Percentiles rank a stretch among this genome's conserved stretches.
Conservation (phyloP, 2,888 invertebrate genomes). For the Yponomeuta evonymella region DNA sequence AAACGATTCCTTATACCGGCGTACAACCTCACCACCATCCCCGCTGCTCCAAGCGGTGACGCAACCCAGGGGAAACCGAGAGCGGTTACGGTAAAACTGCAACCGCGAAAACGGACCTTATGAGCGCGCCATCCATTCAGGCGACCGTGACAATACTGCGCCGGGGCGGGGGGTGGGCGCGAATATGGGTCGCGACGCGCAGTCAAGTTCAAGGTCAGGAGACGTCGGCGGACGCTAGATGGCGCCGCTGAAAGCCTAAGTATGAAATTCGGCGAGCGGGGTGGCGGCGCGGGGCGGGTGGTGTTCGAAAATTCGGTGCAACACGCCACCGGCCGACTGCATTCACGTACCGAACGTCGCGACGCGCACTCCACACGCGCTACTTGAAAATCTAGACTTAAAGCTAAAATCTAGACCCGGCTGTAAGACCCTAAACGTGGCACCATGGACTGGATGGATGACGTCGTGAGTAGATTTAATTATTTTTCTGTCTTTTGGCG, state of each 20-base stretch:
- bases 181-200: conserved; percentile 67
- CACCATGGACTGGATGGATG: conserved; percentile 73
- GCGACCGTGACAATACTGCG: conserved; percentile 55
- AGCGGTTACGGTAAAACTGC: conserved; percentile 40
- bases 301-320: conserved; percentile 73
- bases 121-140: conserved; percentile 47
- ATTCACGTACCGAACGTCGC: conserved; percentile 71
- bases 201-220: conserved; percentile 74
- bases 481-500: neutral
- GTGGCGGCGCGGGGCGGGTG: conserved; percentile 47
- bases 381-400: conserved; percentile 45
- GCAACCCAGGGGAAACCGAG: conserved; percentile 57
- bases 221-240: conserved; percentile 60
- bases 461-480: conserved; percentile 53
- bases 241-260: conserved; percentile 55
- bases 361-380: conserved; percentile 66
- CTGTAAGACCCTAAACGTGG: conserved; percentile 37
- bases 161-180: conserved; percentile 33
- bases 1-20: neutral
- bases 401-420: conserved; percentile 42
- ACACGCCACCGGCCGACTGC: conserved; percentile 66
- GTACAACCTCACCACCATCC: neutral
- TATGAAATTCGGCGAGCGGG: conserved; percentile 64
- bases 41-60: conserved; percentile 32
- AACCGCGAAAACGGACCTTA: conserved; percentile 54